Evolutionary conservation across 2,797 vertebrate species (phyloP).

Genomic region (Sebastiscus albofasciatus): DNA sequence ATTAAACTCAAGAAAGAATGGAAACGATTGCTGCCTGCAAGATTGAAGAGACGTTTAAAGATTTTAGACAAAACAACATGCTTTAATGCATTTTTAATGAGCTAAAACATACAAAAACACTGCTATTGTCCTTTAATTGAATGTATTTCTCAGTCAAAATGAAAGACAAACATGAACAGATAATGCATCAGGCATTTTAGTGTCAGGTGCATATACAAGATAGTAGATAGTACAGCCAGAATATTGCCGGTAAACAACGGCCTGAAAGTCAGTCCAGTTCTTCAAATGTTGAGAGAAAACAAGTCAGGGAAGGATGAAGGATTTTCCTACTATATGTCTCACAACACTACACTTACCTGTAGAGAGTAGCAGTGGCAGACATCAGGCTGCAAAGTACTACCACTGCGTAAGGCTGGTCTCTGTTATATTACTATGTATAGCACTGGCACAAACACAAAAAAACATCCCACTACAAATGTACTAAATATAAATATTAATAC

Average conservation of each 20-base stretch:
- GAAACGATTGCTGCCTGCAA: neutral
- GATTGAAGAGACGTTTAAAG: neutral
- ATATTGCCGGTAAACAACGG: neutral
- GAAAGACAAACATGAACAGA: neutral
- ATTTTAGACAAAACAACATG: neutral
- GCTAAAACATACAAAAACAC: neutral
- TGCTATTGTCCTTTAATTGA: neutral
- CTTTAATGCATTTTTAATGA: neutral
- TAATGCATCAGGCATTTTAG: neutral
- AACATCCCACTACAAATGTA: neutral
- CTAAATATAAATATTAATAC: conserved; percentile 10
- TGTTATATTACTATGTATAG: neutral
- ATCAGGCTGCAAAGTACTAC: neutral
- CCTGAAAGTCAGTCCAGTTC: neutral
- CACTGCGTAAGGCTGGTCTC: neutral
- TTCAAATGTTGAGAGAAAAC: no score
- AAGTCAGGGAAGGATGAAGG: no score
- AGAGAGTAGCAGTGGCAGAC: conserved; percentile 69
- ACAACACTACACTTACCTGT: conserved; percentile 88
- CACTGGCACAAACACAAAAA: neutral
- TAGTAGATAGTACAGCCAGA: neutral
- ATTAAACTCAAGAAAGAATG: neutral
- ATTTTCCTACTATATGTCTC: conserved; percentile 86
- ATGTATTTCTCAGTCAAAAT: neutral
- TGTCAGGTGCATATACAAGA: neutral